phyloP scores from a whole-genome alignment of 2,113 vertebrate genomes.

The Sus scrofa region DNA sequence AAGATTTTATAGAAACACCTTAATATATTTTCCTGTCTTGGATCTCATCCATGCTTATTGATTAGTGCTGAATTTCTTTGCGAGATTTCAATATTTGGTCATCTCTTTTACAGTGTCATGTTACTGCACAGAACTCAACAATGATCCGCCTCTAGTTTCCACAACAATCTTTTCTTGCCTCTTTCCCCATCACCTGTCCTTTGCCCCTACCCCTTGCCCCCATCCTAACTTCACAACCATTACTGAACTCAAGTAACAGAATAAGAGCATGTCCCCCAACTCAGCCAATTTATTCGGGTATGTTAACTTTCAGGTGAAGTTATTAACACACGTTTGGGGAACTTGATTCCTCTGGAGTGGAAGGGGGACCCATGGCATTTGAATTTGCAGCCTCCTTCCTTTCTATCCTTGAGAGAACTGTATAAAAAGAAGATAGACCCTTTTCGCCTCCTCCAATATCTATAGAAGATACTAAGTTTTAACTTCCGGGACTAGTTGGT shows the following conservation, averaged over 20 bases:
- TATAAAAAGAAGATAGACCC: accelerated
- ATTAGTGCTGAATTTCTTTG: not conserved
- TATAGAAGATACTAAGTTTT: not conserved
- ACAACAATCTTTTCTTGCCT: not conserved
- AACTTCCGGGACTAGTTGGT: not conserved
- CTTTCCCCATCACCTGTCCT: not conserved
- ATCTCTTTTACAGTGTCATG: not conserved
- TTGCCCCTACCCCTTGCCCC: accelerated
- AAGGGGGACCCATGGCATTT: not conserved
- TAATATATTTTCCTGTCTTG: not conserved
- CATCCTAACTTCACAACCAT: not conserved
- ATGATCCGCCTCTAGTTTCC: not conserved
- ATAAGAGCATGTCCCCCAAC: not conserved
- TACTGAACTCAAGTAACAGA: not conserved
- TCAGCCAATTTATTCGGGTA: not conserved
- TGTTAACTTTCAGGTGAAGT: not conserved
- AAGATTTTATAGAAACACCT: conserved; percentile 42
- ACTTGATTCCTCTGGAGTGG: not conserved
- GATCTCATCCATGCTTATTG: not conserved
- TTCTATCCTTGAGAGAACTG: not conserved
- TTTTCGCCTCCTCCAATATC: not conserved
- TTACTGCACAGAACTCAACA: not conserved
- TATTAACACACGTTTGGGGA: not conserved
- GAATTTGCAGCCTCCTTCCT: not conserved
- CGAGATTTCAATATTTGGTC: not conserved